Evolutionary conservation across 2,797 vertebrate species (phyloP).

Genomic region (Heliangelus exortis): DNA sequence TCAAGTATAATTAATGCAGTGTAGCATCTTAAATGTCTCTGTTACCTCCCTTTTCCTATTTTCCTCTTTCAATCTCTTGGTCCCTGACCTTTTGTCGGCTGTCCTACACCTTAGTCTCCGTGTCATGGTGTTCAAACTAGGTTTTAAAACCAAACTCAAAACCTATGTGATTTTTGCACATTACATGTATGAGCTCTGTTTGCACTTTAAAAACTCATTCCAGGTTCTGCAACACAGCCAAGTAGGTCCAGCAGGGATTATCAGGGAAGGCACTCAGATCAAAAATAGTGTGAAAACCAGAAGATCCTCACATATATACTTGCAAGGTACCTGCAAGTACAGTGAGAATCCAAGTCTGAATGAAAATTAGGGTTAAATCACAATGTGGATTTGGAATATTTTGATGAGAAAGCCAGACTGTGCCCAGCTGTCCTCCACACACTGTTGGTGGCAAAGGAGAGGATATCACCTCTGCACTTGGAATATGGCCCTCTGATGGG

Average conservation of each 20-base stretch:
- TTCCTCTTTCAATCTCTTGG: not conserved
- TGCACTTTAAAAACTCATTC: not conserved
- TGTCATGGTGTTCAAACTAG: not conserved
- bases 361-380: not conserved
- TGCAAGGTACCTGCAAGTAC: not conserved
- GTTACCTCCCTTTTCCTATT: not conserved
- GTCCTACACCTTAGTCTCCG: not conserved
- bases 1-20: not conserved
- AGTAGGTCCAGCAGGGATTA: not conserved
- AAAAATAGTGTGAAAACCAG: not conserved
- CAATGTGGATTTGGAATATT: not conserved
- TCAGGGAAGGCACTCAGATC: not conserved
- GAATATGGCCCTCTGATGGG: fast-evolving
- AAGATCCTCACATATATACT: not conserved
- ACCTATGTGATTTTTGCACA: fast-evolving
- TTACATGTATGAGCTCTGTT: not conserved
- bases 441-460: not conserved
- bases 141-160: not conserved
- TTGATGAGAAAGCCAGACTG: not conserved
- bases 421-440: not conserved
- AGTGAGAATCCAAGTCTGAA: not conserved
- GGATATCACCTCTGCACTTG: no score
- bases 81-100: not conserved
- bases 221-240: not conserved
- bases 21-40: not conserved